Percentiles rank a stretch among this genome's conserved stretches.
Conservation (phyloP, 2,113 vertebrate genomes). For the Muntiacus muntjak region DNA sequence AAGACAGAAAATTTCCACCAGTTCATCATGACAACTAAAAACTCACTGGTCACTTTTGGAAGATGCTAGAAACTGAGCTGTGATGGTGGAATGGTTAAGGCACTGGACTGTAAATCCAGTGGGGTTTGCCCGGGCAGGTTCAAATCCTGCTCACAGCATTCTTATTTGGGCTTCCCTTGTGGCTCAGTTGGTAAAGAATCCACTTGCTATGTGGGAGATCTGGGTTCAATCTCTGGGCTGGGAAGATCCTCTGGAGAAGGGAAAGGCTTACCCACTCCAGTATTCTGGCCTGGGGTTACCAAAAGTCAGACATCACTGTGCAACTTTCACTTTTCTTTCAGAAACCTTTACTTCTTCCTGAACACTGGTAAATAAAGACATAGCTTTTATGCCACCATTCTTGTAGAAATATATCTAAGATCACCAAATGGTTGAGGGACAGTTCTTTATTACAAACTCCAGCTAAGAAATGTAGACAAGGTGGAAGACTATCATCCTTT, state of each 20-base stretch:
- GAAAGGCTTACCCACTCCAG: neutral
- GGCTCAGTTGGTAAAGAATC: neutral
- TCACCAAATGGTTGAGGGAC: neutral
- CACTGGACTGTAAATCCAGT: conserved; percentile 94
- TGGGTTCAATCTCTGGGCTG: neutral
- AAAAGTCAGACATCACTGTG: neutral
- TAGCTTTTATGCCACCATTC: neutral
- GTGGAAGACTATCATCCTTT: neutral
- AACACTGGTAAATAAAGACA: neutral
- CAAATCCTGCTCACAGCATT: conserved; percentile 89
- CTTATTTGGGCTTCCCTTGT: neutral
- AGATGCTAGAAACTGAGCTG: conserved; percentile 67
- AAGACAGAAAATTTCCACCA: neutral
- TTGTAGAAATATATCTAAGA: neutral
- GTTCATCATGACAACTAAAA: neutral
- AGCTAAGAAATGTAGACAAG: neutral
- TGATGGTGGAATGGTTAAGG: conserved; percentile 93
- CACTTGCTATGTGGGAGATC: neutral
- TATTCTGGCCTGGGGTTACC: neutral
- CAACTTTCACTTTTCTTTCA: neutral
- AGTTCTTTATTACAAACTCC: neutral
- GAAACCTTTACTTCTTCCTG: neutral
- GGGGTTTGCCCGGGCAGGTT: conserved; percentile 91
- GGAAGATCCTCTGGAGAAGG: neutral
- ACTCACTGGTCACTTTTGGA: neutral